A percentile compares a stretch with the other conserved stretches of the same genome.
phyloP scores from a whole-genome alignment of 2,797 vertebrate genomes.

The Adrianichthys oophorus region DNA sequence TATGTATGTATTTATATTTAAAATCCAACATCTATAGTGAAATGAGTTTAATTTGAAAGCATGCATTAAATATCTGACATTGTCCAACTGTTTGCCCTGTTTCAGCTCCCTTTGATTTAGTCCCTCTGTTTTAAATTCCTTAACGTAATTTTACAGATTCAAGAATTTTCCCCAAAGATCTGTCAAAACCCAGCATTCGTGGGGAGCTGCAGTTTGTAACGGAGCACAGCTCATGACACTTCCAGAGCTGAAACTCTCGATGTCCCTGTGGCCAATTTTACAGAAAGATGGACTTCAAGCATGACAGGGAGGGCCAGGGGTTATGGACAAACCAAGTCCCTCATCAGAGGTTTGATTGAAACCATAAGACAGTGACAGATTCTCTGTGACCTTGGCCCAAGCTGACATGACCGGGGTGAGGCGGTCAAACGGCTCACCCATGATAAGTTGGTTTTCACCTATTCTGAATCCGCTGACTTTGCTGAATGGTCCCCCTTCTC shows the following conservation, averaged over 20 bases:
- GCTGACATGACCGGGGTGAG: slow-evolving; percentile 48
- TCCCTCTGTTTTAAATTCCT: no score
- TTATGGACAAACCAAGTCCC: slow-evolving; percentile 58
- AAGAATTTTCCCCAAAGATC: neutral
- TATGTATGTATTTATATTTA: no score
- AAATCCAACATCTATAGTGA: no score
- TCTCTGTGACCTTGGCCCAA: slow-evolving; percentile 61
- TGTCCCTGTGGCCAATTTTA: slow-evolving; percentile 31
- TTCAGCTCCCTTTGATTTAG: no score
- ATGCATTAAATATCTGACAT: no score
- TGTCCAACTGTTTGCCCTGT: no score
- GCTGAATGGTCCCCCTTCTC: slow-evolving; percentile 33
- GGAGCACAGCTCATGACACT: neutral
- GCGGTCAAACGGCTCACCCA: slow-evolving; percentile 34
- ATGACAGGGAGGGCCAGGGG: slow-evolving; percentile 63
- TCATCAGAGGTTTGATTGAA: slow-evolving; percentile 70
- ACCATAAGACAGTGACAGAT: slow-evolving; percentile 70
- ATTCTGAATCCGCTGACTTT: slow-evolving; percentile 36
- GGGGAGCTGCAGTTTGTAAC: no score
- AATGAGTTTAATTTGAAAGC: no score
- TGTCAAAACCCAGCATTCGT: neutral
- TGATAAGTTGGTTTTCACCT: slow-evolving; percentile 16
- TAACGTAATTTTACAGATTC: neutral
- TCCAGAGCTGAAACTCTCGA: slow-evolving; percentile 10
- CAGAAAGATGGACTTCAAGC: slow-evolving; percentile 50